A percentile compares a stretch with the other conserved stretches of the same genome.
Conservation (phyloP, 64 coral and sea anemone genomes). For the Platygyra sinensis region DNA sequence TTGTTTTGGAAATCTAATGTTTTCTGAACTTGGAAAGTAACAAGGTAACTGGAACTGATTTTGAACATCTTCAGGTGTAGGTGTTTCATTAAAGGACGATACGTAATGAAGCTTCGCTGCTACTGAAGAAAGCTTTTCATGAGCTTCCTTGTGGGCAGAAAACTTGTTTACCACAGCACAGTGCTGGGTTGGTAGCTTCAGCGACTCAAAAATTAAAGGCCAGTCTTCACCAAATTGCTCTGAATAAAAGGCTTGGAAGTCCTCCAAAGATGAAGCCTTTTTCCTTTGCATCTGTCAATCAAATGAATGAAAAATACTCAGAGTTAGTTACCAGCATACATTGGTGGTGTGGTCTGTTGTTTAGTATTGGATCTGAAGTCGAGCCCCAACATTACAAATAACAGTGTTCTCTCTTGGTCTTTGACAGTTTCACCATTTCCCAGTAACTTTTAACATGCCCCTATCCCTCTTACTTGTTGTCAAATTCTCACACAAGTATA, state of each 20-base stretch:
- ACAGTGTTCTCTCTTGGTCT: too few species aligned
- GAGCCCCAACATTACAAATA: too few species aligned
- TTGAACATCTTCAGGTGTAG: not conserved
- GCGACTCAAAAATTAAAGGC: conserved; percentile 52
- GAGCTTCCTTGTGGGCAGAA: conserved; percentile 21
- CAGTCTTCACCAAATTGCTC: conserved; percentile 51
- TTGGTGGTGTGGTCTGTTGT: not conserved
- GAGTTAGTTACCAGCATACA: not conserved
- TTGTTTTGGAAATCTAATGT: conserved; percentile 48
- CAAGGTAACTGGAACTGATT: conserved; percentile 1
- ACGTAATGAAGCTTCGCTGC: not conserved
- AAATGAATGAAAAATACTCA: not conserved
- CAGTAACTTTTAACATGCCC: too few species aligned
- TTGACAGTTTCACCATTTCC: too few species aligned
- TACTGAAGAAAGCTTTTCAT: conserved; percentile 22
- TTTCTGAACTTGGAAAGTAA: conserved; percentile 1
- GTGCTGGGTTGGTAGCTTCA: conserved; percentile 37
- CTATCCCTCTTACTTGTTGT: too few species aligned
- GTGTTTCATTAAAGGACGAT: not conserved
- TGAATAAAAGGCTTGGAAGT: conserved; percentile 51
- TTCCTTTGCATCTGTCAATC: conserved; percentile 29
- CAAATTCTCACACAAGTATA: too few species aligned
- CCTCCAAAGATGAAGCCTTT: conserved; percentile 1
- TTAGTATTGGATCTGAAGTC: too few species aligned
- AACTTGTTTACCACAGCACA: conserved; percentile 84